These are phyloP conservation scores for Cosmopolites sordidus DNA, from an alignment of 2,888 invertebrate genomes.

Conservation along the genomic window DNA sequence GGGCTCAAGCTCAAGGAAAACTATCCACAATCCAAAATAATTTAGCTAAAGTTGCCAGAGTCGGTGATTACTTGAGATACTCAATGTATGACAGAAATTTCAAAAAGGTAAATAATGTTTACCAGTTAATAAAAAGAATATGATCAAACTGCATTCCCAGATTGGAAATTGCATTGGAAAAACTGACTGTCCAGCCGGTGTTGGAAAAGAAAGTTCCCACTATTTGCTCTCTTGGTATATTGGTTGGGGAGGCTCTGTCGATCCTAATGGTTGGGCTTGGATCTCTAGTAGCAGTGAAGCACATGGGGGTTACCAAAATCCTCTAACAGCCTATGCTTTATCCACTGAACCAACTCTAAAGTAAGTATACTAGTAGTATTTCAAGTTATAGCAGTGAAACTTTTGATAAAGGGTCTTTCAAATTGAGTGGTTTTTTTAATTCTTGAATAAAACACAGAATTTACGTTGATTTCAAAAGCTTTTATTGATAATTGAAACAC, in stretches of 20 bases:
- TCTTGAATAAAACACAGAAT: too few relatives aligned
- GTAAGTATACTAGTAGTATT: not conserved
- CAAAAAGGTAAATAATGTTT: constrained; percentile 22
- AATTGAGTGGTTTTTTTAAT: too few relatives aligned
- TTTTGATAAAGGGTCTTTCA: too few relatives aligned
- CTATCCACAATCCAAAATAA: constrained; percentile 20
- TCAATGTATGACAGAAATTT: constrained; percentile 32
- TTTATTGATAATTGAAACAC: too few relatives aligned
- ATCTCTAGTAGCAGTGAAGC: constrained; percentile 31
- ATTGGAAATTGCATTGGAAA: constrained; percentile 20
- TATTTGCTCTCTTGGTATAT: constrained; percentile 33
- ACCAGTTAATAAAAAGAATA: too few relatives aligned
- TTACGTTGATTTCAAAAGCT: too few relatives aligned
- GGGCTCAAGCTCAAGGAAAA: constrained; percentile 29
- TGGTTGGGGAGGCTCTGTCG: constrained; percentile 31
- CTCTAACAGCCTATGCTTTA: constrained; percentile 31
- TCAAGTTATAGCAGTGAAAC: too few relatives aligned
- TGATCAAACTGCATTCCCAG: too few relatives aligned
- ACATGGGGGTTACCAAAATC: constrained; percentile 34
- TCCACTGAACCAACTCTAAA: constrained; percentile 26
- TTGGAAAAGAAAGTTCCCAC: constrained; percentile 31
- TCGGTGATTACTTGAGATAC: constrained; percentile 32
- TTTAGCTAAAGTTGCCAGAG: constrained; percentile 26
- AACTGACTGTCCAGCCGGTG: constrained; percentile 26
- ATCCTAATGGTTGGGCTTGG: constrained; percentile 29